Conservation (phyloP, 2,888 invertebrate species). For the Hyles lineata region DNA sequence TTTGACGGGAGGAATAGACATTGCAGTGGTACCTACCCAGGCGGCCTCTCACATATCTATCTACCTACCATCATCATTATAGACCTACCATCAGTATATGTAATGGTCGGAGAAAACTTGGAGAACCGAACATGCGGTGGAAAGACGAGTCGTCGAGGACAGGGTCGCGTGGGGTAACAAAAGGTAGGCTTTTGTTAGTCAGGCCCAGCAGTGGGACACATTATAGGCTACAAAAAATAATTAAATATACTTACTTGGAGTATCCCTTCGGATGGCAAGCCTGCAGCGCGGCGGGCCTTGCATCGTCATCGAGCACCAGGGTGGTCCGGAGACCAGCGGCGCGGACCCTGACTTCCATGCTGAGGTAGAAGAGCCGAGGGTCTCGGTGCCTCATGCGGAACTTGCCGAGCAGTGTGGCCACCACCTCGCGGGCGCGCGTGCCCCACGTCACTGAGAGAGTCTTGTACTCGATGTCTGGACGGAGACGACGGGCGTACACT, state of each 20-base stretch:
- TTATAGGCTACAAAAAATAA: no score
- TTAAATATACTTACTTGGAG: constrained; percentile 87
- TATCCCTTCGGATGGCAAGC: constrained; percentile 97
- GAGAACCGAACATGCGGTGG: no score
- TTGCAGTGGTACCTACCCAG: no score
- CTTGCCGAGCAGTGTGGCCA: constrained; percentile 93
- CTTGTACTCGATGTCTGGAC: constrained; percentile 98
- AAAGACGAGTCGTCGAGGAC: no score
- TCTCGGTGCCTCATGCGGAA: constrained; percentile 96
- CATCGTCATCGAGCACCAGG: constrained; percentile 93
- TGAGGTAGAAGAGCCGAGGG: constrained; percentile 95
- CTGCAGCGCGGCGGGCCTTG: constrained; percentile 95
- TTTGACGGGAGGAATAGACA: no score
- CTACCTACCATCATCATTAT: no score
- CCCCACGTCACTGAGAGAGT: constrained; percentile 95
- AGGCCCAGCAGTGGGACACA: no score
- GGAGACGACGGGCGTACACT: constrained; percentile 94
- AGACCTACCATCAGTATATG: no score
- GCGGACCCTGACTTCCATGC: constrained; percentile 96
- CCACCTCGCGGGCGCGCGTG: constrained; percentile 94
- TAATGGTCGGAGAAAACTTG: no score
- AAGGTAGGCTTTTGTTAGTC: no score
- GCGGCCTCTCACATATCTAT: no score
- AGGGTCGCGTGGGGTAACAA: no score
- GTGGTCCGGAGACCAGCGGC: constrained; percentile 93